Conservation (phyloP, 2,888 invertebrate genomes). For the Stramonita haemastoma region DNA sequence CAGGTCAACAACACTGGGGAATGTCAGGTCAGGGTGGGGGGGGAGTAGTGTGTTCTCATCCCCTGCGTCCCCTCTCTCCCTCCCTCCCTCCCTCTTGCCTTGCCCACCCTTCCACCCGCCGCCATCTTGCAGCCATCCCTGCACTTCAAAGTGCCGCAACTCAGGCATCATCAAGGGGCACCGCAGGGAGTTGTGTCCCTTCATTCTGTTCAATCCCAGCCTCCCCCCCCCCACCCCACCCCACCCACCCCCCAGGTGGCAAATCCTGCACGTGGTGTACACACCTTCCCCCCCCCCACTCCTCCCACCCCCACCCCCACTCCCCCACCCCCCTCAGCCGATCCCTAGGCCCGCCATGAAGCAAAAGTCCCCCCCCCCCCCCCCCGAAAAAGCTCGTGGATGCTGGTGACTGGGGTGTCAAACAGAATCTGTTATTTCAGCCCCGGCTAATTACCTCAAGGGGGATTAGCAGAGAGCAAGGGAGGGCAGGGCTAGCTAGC, state of each 20-base stretch:
- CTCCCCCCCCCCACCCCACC: background rate
- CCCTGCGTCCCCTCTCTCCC: background rate
- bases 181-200: background rate
- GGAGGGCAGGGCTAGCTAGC: background rate
- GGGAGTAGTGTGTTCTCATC: background rate
- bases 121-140: background rate
- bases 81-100: background rate
- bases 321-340: background rate
- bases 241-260: background rate
- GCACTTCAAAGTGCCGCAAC: background rate
- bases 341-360: background rate
- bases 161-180: background rate
- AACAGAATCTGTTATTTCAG: constrained; percentile 41
- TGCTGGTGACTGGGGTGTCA: constrained; percentile 38
- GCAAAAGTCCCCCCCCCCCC: no score
- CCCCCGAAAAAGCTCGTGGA: constrained; percentile 16
- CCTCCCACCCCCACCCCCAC: background rate
- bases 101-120: background rate
- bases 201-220: background rate
- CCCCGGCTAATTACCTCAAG: constrained; percentile 36
- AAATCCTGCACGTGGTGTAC: background rate
- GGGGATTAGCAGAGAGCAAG: no score
- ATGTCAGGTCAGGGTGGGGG: no score
- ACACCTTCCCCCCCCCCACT: background rate
- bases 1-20: no score